A percentile compares a stretch with the other conserved stretches of the same genome.
Conservation (phyloP, 2,797 vertebrate genomes). For the Eulemur albifrons region DNA sequence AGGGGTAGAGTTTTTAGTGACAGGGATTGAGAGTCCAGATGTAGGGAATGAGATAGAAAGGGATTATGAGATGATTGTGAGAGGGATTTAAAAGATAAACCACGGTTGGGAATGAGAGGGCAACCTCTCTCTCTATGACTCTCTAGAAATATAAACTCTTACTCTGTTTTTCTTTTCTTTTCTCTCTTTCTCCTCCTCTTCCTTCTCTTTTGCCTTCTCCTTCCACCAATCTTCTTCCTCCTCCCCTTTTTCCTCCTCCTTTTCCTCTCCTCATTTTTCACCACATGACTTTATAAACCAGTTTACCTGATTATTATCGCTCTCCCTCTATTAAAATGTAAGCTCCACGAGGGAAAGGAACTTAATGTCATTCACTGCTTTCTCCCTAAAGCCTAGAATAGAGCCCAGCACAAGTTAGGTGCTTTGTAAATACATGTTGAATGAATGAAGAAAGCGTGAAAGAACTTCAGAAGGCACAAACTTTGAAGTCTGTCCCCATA, state of each 20-base stretch:
- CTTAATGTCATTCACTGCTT: background rate
- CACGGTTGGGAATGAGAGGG: background rate
- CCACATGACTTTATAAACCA: background rate
- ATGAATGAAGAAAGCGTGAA: background rate
- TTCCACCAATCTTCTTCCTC: no score
- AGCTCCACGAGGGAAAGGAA: background rate
- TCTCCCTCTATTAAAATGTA: background rate
- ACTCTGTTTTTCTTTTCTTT: background rate
- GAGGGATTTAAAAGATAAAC: background rate
- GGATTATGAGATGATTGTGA: background rate
- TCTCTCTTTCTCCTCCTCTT: no score
- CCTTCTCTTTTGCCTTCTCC: background rate
- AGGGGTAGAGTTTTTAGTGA: background rate
- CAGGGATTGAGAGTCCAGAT: background rate
- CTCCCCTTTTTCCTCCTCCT: no score
- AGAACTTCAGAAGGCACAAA: background rate
- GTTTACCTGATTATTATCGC: background rate
- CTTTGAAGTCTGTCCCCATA: background rate
- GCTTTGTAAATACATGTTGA: background rate
- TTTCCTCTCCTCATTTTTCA: background rate
- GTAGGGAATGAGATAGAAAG: background rate
- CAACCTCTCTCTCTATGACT: background rate
- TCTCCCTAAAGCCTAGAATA: background rate
- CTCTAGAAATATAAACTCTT: background rate
- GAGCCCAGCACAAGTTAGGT: background rate